phyloP scores from a whole-genome alignment of 2,797 vertebrate genomes.

The Tadarida brasiliensis region DNA sequence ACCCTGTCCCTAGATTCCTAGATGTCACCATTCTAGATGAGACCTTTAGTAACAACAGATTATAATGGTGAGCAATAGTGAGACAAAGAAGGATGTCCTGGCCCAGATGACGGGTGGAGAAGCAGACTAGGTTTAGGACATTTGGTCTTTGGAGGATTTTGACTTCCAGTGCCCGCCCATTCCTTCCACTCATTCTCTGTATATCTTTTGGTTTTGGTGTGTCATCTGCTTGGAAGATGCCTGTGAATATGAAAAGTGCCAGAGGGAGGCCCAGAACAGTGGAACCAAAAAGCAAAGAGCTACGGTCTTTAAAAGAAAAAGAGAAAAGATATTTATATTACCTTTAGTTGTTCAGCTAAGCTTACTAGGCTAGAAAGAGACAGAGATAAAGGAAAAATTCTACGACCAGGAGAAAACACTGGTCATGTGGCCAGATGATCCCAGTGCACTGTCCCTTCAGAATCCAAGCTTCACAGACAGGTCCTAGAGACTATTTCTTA shows the following conservation, averaged over 20 bases:
- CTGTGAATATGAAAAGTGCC: not conserved
- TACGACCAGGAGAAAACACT: not conserved
- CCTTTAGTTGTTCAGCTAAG: not conserved
- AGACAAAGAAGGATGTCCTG: not conserved
- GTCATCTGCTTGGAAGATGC: not conserved
- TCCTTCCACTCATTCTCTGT: not conserved
- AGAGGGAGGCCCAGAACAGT: not conserved
- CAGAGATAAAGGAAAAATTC: not conserved
- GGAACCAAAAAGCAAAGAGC: not conserved
- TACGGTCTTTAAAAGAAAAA: not conserved
- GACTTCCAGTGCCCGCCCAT: not conserved
- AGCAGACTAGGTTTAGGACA: not conserved
- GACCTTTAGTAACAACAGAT: not conserved
- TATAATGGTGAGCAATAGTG: not conserved
- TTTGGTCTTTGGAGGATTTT: not conserved
- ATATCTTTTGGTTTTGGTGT: not conserved
- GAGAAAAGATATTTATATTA: not conserved
- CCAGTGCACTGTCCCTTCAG: not conserved
- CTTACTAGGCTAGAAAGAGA: not conserved
- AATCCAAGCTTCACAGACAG: not conserved
- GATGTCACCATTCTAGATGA: not conserved
- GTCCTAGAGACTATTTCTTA: not conserved
- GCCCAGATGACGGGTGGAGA: not conserved
- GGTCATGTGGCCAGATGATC: fast-evolving
- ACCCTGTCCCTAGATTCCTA: not conserved